Base-by-base conservation (phyloP, 2,888 invertebrate genomes). In the Melipona beecheii region DNA sequence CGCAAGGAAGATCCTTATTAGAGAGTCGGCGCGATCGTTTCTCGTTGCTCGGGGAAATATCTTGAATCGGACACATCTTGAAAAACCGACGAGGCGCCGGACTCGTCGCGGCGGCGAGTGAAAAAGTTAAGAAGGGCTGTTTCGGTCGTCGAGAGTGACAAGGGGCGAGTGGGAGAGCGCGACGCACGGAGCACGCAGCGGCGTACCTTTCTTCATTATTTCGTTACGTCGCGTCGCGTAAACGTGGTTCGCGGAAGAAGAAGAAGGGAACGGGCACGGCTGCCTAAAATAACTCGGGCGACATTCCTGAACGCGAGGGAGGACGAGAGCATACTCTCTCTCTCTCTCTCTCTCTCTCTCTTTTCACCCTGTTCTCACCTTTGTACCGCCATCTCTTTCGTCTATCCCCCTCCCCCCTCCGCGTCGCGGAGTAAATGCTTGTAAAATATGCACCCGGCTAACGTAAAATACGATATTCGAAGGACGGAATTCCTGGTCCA, bases 201-300 rank as follows among this genome's bases (percentile, higher is more conserved):
- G 36, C 66, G 75, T 76, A 83, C 73, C 77, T 85, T 90, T 86
- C 90, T 91, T 91, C 91, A 87, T 92, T 91, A 92, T 90, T 92
- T 89, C 85, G 88, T 92, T 91, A 91, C 90, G 87, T 83, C 87
- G 84, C 89, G 87, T 83, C 87, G 83, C 88, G 87, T 90, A 90
- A 91, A 91, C 90, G 89, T 86, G 85, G 27, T 36, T 69, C 78
- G 56, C 64, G 56, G 71, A 74, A 73, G 76, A 31, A 43, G 76
- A 31, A 43, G 4, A 31, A 64, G 31, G 62, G 62, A 85, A 74
- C 64, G 75, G 65, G 82, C 60, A 78, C 78, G 83, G 73, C 87
- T 84, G 90, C 91, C 90, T 90, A 91, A 92, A 92, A 93, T 93
- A 93, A 92, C 92, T 93, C 78, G 84, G 84, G 89, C 87, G 86